These are phyloP conservation scores for Drosophila miranda DNA, from an alignment of 1,140 invertebrate genomes.

Conservation along the genomic window DNA sequence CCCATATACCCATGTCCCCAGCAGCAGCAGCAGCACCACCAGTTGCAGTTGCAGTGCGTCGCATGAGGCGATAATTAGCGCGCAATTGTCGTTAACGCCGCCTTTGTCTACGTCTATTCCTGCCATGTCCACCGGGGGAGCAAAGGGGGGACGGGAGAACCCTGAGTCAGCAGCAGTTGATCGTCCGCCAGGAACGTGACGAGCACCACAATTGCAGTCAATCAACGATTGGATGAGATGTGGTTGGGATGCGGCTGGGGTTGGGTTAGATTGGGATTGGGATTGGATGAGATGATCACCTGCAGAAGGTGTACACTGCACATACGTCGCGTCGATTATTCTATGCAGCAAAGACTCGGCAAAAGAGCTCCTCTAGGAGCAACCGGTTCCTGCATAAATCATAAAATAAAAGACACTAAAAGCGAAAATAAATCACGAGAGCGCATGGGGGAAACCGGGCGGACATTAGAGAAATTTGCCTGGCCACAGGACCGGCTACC, in stretches of 20 bases:
- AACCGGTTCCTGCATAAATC: slow-evolving; percentile 58
- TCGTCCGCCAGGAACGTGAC: slow-evolving; percentile 27
- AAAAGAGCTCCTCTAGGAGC: background rate
- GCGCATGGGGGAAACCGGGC: slow-evolving; percentile 40
- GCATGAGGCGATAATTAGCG: slow-evolving; percentile 47
- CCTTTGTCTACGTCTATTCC: slow-evolving; percentile 36
- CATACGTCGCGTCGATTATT: too few relatives aligned
- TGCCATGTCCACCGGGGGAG: slow-evolving; percentile 5
- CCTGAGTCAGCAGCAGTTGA: slow-evolving; percentile 17
- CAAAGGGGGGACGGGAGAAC: too few relatives aligned
- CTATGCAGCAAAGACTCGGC: too few relatives aligned
- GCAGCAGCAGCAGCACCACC: background rate
- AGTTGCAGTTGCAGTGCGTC: slow-evolving; percentile 1
- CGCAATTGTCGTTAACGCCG: slow-evolving; percentile 38
- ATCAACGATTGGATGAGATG: slow-evolving; percentile 4
- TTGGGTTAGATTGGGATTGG: background rate
- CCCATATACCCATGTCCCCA: background rate
- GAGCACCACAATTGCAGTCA: slow-evolving; percentile 25
- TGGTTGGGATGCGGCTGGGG: too few relatives aligned
- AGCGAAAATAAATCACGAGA: slow-evolving; percentile 72
- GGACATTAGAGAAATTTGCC: slow-evolving; percentile 57
- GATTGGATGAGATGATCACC: too few relatives aligned
- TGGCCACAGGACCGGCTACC: slow-evolving; percentile 33
- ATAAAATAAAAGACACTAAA: slow-evolving; percentile 76
- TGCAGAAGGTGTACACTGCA: too few relatives aligned